phyloP scores from a whole-genome alignment of 2,888 invertebrate species.

The Operophtera brumata region DNA sequence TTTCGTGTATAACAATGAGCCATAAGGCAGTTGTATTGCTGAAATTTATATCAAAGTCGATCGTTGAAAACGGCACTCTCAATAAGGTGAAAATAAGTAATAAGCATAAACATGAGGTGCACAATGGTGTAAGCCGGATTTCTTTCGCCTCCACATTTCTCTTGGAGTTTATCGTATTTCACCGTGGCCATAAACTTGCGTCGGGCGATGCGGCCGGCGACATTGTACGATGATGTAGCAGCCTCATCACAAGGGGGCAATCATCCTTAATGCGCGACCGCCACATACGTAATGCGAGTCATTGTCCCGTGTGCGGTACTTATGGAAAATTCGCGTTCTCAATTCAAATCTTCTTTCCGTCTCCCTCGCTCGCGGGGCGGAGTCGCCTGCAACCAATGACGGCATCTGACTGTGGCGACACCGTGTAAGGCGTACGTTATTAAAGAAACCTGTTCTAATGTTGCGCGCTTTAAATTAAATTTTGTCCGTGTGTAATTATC shows the following conservation, averaged over 20 bases:
- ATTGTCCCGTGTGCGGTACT: slow-evolving; percentile 80
- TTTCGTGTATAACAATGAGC: slow-evolving; percentile 41
- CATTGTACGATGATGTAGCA: slow-evolving; percentile 78
- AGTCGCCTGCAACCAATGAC: slow-evolving; percentile 78
- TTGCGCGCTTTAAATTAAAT: slow-evolving; percentile 81
- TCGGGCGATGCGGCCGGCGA: slow-evolving; percentile 68
- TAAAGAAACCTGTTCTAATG: slow-evolving; percentile 82
- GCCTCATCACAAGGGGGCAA: slow-evolving; percentile 80
- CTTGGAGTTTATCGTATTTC: slow-evolving; percentile 75
- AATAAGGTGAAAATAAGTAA: slow-evolving; percentile 76
- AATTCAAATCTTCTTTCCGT: slow-evolving; percentile 79
- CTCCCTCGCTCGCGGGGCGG: slow-evolving; percentile 79
- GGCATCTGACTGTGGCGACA: slow-evolving; percentile 75
- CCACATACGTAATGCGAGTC: slow-evolving; percentile 81
- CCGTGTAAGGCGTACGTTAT: slow-evolving; percentile 80
- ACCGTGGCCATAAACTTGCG: slow-evolving; percentile 70
- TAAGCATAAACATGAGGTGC: slow-evolving; percentile 73
- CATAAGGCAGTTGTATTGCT: slow-evolving; percentile 42
- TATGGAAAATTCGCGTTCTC: slow-evolving; percentile 81
- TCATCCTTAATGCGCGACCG: slow-evolving; percentile 79
- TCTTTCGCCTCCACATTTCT: slow-evolving; percentile 75
- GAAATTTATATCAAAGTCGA: slow-evolving; percentile 56
- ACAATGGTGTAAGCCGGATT: slow-evolving; percentile 71
- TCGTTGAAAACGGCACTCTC: slow-evolving; percentile 59
- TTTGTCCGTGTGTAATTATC: slow-evolving; percentile 81